Evolutionary conservation across 1,140 invertebrate genomes (phyloP), one percentile per base, ranked within the genome.

Genomic region (Pseudomyrmex concolor): DNA sequence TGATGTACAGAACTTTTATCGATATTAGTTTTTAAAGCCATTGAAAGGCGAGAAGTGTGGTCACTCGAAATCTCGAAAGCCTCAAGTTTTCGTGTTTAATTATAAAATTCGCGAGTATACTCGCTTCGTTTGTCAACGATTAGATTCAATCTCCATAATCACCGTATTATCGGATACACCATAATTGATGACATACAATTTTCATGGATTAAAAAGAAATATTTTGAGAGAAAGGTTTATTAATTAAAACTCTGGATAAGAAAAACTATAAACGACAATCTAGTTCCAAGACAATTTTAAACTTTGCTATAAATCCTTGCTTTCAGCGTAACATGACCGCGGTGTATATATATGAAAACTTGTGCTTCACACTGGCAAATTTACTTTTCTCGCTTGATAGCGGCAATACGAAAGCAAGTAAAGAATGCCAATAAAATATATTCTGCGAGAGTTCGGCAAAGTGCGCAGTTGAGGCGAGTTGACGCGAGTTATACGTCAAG

Each of bases 41-140:
- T 77, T 67, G 17, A 66, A 54, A 77, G 50, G 73, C 60, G 62
- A 77, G 62, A 77, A 77, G 50, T 63, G 62, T 54, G 62, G 67
- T 85, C 73, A 85, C 70, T 62, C 34, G 62, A 81, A 85, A 86
- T 74, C 63, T 82, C 51, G 55, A 50, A 74, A 86, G 68, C 85
- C 66, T 60, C 50, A n/a, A 15, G 43, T 62, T 25, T 84, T 55
- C 22, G 19, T 22, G 9, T 43, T 76, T 67, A 66, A 77, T 15
- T 55, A 43, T 45, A 54, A 66, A 67, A 22, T 72, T 72, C 2
- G 4, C n/a, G n/a, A 59, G 4, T 19, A 7, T 59, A 19, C 19
- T 22, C 60, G 22, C 12, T 59, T 72, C 10, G 34, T 34, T 34
- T 71, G 10, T 5, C 55, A 43, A 17, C 12, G 5, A 72, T 59